Evolutionary conservation across 1,140 invertebrate genomes (phyloP).

Genomic region (Danaus melanippus): DNA sequence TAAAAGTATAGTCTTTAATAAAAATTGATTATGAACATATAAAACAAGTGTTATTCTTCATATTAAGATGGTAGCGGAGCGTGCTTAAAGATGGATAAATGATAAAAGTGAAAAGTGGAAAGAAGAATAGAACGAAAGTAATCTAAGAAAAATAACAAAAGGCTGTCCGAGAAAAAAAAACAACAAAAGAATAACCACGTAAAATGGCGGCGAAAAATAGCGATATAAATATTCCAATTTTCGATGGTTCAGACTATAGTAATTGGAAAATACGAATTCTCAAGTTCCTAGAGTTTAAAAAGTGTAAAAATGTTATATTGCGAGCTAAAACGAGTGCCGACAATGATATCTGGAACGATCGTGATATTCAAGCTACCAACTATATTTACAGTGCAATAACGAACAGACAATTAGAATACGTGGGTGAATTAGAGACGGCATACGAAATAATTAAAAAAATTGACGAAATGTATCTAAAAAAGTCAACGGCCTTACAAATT

Average conservation of each 20-base stretch:
- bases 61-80: too few species aligned
- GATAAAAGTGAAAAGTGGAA: too few species aligned
- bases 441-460: constrained; percentile 29
- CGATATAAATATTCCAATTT: constrained; percentile 30
- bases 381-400: constrained; percentile 28
- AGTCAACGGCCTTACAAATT: constrained; percentile 30
- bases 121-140: too few species aligned
- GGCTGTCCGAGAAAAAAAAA: too few species aligned
- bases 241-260: constrained; percentile 32
- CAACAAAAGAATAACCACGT: too few species aligned
- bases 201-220: constrained; percentile 6
- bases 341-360: constrained; percentile 16
- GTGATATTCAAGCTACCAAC: constrained; percentile 25
- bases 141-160: too few species aligned
- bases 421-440: constrained; percentile 21
- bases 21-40: too few species aligned
- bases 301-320: constrained; percentile 19
- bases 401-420: constrained; percentile 29
- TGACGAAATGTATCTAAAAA: too few species aligned
- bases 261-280: constrained; percentile 29
- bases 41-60: too few species aligned
- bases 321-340: constrained; percentile 10
- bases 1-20: too few species aligned
- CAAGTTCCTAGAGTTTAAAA: constrained; percentile 24
- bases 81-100: too few species aligned